phyloP scores from a whole-genome alignment of 2,888 invertebrate genomes.

The Watsonalla cultraria region DNA sequence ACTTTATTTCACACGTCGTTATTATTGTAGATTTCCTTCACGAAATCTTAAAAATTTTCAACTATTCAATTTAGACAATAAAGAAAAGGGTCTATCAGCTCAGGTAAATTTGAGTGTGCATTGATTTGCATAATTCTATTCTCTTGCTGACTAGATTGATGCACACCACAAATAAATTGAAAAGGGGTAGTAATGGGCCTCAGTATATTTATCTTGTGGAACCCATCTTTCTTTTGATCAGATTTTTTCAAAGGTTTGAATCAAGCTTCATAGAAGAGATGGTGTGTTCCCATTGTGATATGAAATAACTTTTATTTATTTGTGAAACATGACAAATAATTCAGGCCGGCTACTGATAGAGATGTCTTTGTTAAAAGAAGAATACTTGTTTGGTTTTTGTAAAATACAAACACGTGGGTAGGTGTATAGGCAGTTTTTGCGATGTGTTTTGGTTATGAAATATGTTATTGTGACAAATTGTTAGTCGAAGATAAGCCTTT shows the following conservation, averaged over 20 bases:
- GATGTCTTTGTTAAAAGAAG: slow-evolving; percentile 62
- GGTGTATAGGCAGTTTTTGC: slow-evolving; percentile 35
- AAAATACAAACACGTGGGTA: slow-evolving; percentile 45
- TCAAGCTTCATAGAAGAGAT: slow-evolving; percentile 48
- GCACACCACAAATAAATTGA: slow-evolving; percentile 39
- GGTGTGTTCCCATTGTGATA: slow-evolving; percentile 62
- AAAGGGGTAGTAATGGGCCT: slow-evolving; percentile 70
- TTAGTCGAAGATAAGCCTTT: slow-evolving; percentile 63
- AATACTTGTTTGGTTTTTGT: slow-evolving; percentile 62
- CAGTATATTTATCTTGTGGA: slow-evolving; percentile 55
- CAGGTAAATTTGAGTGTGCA: no score
- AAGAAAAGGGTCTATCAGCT: no score
- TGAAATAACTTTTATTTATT: slow-evolving; percentile 71
- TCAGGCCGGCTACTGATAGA: slow-evolving; percentile 68
- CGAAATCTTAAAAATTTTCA: no score
- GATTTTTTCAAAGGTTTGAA: slow-evolving; percentile 61
- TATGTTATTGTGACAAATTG: slow-evolving; percentile 73
- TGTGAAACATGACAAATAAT: slow-evolving; percentile 73
- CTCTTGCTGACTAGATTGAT: no score
- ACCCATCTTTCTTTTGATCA: slow-evolving; percentile 70
- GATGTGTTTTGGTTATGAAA: slow-evolving; percentile 71
- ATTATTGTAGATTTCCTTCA: no score
- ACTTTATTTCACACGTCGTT: no score
- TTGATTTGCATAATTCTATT: neutral
- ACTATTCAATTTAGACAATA: no score